Percentiles rank a stretch among this genome's conserved stretches.
These are phyloP conservation scores for Arvicanthis niloticus DNA, from an alignment of 2,113 vertebrate species.

Conservation along the genomic window DNA sequence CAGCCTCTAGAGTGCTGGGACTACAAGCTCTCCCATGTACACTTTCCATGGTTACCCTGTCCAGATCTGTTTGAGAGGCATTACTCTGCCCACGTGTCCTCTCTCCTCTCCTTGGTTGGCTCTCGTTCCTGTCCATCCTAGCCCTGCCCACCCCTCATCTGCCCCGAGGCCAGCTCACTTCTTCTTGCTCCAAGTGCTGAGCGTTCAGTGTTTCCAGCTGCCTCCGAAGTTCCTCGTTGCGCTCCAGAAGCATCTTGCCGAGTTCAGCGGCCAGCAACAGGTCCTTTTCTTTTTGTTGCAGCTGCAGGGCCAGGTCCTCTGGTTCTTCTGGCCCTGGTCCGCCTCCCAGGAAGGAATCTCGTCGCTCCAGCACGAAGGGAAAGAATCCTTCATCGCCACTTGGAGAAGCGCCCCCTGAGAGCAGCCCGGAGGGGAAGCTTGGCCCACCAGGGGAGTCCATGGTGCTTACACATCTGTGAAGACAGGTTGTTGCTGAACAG, in stretches of 20 bases:
- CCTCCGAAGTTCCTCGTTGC: slow-evolving; percentile 82
- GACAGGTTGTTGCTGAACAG: background rate
- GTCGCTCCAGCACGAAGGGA: slow-evolving; percentile 81
- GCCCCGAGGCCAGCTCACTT: slow-evolving; percentile 75
- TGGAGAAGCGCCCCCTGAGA: slow-evolving; percentile 76
- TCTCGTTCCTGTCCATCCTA: background rate
- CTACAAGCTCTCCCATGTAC: background rate
- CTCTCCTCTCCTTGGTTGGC: background rate
- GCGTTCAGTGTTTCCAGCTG: slow-evolving; percentile 73
- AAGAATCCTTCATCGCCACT: slow-evolving; percentile 82
- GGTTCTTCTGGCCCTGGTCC: slow-evolving; percentile 69
- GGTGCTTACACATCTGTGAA: slow-evolving; percentile 49
- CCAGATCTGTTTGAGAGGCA: background rate
- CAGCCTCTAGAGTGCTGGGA: background rate
- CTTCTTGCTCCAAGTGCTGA: slow-evolving; percentile 79
- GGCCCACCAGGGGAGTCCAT: slow-evolving; percentile 74
- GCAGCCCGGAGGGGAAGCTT: slow-evolving; percentile 53
- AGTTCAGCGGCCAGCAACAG: slow-evolving; percentile 83
- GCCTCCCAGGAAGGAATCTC: slow-evolving; percentile 78
- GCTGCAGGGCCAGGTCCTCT: slow-evolving; percentile 77
- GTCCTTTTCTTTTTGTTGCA: slow-evolving; percentile 86
- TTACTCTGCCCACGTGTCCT: background rate
- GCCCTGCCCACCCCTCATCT: background rate
- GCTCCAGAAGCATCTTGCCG: slow-evolving; percentile 86
- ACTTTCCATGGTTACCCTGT: background rate